Conservation (phyloP, 2,888 invertebrate genomes). For the Anorthoa munda region DNA sequence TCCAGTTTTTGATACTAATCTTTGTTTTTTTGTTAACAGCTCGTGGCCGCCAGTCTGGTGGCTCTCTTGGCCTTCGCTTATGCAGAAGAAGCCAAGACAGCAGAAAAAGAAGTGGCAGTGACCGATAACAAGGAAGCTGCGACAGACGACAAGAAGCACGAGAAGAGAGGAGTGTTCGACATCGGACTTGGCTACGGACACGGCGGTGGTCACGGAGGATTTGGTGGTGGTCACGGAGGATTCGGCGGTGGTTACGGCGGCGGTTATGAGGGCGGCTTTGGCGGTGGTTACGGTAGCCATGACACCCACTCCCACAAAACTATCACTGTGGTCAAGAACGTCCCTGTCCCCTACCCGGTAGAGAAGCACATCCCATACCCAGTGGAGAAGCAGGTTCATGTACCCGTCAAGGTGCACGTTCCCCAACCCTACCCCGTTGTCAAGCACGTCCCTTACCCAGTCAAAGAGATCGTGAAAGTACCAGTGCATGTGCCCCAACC, state of each 20-base stretch:
- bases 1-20: slow-evolving; percentile 65
- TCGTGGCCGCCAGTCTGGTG: slow-evolving; percentile 92
- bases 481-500: slow-evolving; percentile 93
- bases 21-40: slow-evolving; percentile 77
- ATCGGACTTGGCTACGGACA: slow-evolving; percentile 89
- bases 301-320: slow-evolving; percentile 92
- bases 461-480: slow-evolving; percentile 92
- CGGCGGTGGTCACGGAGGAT: slow-evolving; percentile 64
- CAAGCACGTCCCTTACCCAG: slow-evolving; percentile 92
- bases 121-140: slow-evolving; percentile 90
- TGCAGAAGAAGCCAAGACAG: slow-evolving; percentile 91
- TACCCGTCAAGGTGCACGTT: slow-evolving; percentile 92
- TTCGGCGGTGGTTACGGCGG: slow-evolving; percentile 69
- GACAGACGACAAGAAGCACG: slow-evolving; percentile 93
- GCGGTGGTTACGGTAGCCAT: slow-evolving; percentile 82
- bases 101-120: slow-evolving; percentile 91
- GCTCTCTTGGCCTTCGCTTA: slow-evolving; percentile 91
- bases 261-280: slow-evolving; percentile 70
- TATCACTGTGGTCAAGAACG: slow-evolving; percentile 94
- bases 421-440: slow-evolving; percentile 93
- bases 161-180: slow-evolving; percentile 93
- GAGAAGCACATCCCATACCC: slow-evolving; percentile 93
- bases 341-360: slow-evolving; percentile 94
- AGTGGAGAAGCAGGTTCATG: slow-evolving; percentile 92
- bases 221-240: slow-evolving; percentile 49